Base-by-base conservation (phyloP, 2,797 vertebrate species). In the Pangasius macronema region DNA sequence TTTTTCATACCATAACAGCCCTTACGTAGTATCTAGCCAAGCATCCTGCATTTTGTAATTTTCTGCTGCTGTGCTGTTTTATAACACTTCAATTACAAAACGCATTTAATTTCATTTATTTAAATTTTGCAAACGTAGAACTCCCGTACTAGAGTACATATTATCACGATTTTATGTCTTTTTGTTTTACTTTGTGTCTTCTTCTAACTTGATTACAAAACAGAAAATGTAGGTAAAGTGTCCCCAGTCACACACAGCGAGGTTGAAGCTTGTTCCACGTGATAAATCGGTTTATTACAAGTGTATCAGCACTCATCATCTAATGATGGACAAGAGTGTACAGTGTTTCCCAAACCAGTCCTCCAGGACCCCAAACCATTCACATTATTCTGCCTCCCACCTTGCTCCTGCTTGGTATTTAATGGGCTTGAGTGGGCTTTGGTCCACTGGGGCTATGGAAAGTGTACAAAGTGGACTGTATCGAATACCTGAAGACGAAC, bases 31-130 rank as follows among this genome's bases (percentile, higher is more conserved):
- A 13, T 24, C 46, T 33, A 51, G 14, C 18, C 16, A 53, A 68
- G 49, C 8, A n/a, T 57, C 0, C 6, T 85, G 18, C 39, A 76
- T 57, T 84, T 84, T 27, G 1, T 39, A 39, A 46, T 13, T 27
- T 46, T 46, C 39, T 59, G 16, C 39, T 61, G 24, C 22, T 46
- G 22, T 42, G 24, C 68, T 46, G 3, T 57, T 46, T 57, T 51
- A 63, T 75, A 57, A 27, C n/a, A 57, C 9, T 85, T 65, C 42
- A 46, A 11, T 70, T 67, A 75, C 36, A n/a, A 42, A 81, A 68
- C 2, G 0, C 14, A 6, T n/a, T 42, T 76, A 18, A 20, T 53
- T 57, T 4, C 11, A 24, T 80, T 59, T 80, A 57, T 22, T 57
- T 39, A 39, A 59, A 36, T 80, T 20, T 27, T 53, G 14, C 75